Evolutionary conservation across 2,888 invertebrate species (phyloP).

Genomic region (Hoplodrina blanda): DNA sequence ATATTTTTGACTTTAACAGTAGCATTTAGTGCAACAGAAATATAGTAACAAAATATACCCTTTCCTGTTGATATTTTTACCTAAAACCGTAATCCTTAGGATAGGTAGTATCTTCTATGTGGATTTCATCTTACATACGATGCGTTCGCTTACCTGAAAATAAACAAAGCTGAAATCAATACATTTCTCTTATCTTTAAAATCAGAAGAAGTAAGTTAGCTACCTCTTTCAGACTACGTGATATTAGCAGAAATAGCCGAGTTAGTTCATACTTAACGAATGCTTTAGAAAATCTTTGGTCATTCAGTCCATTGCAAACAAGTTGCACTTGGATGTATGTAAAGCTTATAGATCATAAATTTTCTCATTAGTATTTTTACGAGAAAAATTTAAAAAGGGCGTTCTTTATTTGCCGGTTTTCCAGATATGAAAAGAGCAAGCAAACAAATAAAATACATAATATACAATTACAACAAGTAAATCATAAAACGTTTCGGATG

Average conservation of each 20-base stretch:
- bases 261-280: not conserved
- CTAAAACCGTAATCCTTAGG: not conserved
- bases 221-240: conserved; percentile 4
- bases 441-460: conserved; percentile 14
- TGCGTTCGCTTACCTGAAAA: conserved; percentile 46
- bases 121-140: not conserved
- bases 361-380: not conserved
- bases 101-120: not conserved
- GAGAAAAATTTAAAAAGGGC: too few species aligned
- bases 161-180: conserved; percentile 30
- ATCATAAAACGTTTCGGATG: conserved; percentile 35
- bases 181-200: not conserved
- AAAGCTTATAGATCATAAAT: not conserved
- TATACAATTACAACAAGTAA: too few species aligned
- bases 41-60: not conserved
- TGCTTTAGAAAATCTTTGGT: not conserved
- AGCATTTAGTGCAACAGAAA: not conserved
- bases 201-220: conserved; percentile 5
- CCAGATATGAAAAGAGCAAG: not conserved
- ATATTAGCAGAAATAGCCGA: not conserved
- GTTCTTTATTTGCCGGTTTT: conserved; percentile 12
- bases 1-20: conserved; percentile 65
- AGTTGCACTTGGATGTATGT: not conserved
- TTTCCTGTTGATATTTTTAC: not conserved
- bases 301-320: not conserved